Evolutionary conservation across 1,140 invertebrate genomes (phyloP), one percentile per base, ranked within the genome.

Genomic region (Rhynchophorus ferrugineus): DNA sequence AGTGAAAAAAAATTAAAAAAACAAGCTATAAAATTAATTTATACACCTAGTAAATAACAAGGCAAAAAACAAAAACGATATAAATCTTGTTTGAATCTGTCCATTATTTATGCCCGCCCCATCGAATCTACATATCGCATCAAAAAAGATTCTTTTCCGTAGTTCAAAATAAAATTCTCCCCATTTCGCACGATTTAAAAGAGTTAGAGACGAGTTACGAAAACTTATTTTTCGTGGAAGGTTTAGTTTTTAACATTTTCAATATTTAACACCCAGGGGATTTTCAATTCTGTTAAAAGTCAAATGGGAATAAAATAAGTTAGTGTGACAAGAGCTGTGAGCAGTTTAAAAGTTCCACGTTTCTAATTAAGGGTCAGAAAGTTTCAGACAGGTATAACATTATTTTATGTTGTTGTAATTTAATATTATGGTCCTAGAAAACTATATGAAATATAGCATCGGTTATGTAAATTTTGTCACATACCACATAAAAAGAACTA

Each of bases 171-270:
- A 16, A 37, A 44, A 51, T 51, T 51, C 44, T 37, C 34, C 21
- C 14, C 14, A 39, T 51, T 44, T 39, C 6, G 29, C 17, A 21
- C 49, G 41, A 44, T 51, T 51, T 51, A 44, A 44, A 44, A 37
- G 34, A 51, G 49, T 51, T 51, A 51, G 49, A 19, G 13, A 17
- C 17, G 14, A 44, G 39, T 51, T 51, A 36, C 41, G 42, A 44
- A 37, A 44, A 37, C 17, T 39, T 44, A 29, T 42, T 51, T 51
- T 19, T 44, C 39, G 14, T 5, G 38, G 42, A 51, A 21, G 49
- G 39, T 44, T 51, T 14, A 51, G 33, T 51, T 51, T 37, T 44
- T 51, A 51, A 51, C 49, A 51, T 51, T 14, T 44, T 37, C 49
- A 43, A 21, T 43, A 49, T 16, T 34, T 20, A 43, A 42, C 38